phyloP scores from a whole-genome alignment of 2,113 vertebrate genomes.

The Nannospalax galili region DNA sequence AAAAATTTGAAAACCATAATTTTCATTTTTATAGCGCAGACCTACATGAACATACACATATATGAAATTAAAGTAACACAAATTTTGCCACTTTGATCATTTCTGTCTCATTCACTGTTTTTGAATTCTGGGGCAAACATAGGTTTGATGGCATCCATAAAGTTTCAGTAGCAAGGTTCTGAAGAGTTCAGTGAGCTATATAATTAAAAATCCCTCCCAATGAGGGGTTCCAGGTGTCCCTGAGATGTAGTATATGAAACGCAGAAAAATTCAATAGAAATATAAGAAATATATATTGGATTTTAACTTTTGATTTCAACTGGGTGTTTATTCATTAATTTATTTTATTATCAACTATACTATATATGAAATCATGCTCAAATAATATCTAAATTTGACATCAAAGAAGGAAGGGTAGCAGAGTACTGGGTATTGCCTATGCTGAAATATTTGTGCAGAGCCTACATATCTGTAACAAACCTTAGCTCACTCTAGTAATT shows the following conservation, averaged over 20 bases:
- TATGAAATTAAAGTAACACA: background rate
- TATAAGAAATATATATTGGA: background rate
- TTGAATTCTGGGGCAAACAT: constrained; percentile 3
- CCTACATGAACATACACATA: background rate
- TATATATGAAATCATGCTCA: background rate
- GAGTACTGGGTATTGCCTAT: background rate
- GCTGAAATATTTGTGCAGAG: background rate
- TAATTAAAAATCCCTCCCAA: background rate
- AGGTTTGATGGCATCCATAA: background rate
- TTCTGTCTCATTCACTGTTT: background rate
- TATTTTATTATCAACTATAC: background rate
- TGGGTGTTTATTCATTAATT: background rate
- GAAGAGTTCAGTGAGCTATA: background rate
- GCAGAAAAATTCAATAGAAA: too few species aligned
- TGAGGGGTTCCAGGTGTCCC: too few species aligned
- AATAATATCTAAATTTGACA: background rate
- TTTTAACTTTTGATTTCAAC: constrained; percentile 37
- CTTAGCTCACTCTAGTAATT: constrained; percentile 32
- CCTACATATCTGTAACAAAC: background rate
- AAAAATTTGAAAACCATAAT: background rate
- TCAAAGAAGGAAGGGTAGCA: background rate
- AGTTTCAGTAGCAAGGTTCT: background rate
- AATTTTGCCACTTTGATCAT: background rate
- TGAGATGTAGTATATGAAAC: too few species aligned
- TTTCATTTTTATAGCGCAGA: background rate